Conservation (phyloP, 1,140 invertebrate species). For the Drosophila hydei region DNA sequence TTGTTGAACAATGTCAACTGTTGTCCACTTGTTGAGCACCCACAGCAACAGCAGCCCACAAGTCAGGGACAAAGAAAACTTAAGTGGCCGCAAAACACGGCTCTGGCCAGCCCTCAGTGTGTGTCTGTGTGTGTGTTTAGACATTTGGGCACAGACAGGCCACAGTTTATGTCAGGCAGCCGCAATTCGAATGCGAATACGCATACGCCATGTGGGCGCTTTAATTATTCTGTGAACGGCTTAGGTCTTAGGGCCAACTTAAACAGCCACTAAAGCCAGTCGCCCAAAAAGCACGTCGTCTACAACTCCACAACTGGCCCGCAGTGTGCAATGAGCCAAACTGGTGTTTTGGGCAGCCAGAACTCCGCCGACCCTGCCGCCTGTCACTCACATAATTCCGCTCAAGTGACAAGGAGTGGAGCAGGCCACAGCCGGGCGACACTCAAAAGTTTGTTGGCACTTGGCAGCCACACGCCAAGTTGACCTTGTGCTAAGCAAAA, state of each 20-base stretch:
- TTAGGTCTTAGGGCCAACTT: conserved; percentile 60
- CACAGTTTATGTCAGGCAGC: conserved; percentile 28
- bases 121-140: conserved; percentile 9
- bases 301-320: conserved; percentile 18
- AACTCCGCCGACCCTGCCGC: conserved; percentile 2
- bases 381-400: conserved; percentile 75
- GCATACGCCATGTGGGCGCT: conserved; percentile 70
- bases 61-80: conserved; percentile 75
- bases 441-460: conserved; percentile 73
- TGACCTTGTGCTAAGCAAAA: conserved; percentile 63
- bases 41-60: conserved; percentile 52
- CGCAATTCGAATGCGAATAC: conserved; percentile 57
- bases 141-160: conserved; percentile 18
- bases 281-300: conserved; percentile 54
- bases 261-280: conserved; percentile 69
- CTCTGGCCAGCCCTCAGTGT: conserved; percentile 1
- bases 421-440: conserved; percentile 29
- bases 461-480: conserved; percentile 61
- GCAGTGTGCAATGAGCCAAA: conserved; percentile 67
- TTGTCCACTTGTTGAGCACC: conserved; percentile 74
- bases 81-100: conserved; percentile 68
- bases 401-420: conserved; percentile 53
- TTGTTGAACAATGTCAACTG: conserved; percentile 73
- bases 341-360: conserved; percentile 44
- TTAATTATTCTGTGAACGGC: conserved; percentile 68